Evolutionary conservation across 1,140 invertebrate species (phyloP).

Genomic region (Helicoverpa armigera): DNA sequence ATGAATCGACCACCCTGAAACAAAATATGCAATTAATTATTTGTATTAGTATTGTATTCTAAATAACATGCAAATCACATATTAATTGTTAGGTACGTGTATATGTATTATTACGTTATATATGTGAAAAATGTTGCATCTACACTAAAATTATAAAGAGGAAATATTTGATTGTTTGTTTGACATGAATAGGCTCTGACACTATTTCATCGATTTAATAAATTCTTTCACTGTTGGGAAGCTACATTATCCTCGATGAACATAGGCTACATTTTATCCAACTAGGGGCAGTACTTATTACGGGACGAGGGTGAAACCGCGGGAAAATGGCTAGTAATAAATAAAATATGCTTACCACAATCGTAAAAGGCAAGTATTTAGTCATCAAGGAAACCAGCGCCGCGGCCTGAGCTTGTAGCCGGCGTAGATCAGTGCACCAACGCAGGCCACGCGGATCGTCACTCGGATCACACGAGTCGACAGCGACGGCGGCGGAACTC

Average conservation of each 20-base stretch:
- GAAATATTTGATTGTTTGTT: too few species aligned
- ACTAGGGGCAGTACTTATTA: too few species aligned
- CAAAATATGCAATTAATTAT: not conserved
- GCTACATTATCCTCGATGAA: too few species aligned
- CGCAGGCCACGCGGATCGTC: slow-evolving; percentile 69
- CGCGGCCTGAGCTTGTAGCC: slow-evolving; percentile 69
- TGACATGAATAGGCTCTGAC: too few species aligned
- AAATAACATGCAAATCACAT: not conserved
- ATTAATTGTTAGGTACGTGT: not conserved
- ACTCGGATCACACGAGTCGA: slow-evolving; percentile 74
- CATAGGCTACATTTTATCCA: too few species aligned
- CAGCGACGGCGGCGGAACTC: slow-evolving; percentile 71
- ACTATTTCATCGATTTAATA: too few species aligned
- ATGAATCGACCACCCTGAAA: not conserved
- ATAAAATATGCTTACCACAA: not conserved
- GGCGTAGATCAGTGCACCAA: slow-evolving; percentile 70
- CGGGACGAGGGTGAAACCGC: too few species aligned
- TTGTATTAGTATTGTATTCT: too few species aligned
- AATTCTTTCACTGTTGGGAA: too few species aligned
- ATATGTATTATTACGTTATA: too few species aligned
- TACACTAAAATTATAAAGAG: too few species aligned
- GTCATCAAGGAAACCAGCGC: slow-evolving; percentile 73
- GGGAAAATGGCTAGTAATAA: not conserved
- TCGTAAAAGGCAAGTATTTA: not conserved
- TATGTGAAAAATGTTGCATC: too few species aligned